phyloP scores from a whole-genome alignment of 2,113 vertebrate species.

The Cyanistes caeruleus region DNA sequence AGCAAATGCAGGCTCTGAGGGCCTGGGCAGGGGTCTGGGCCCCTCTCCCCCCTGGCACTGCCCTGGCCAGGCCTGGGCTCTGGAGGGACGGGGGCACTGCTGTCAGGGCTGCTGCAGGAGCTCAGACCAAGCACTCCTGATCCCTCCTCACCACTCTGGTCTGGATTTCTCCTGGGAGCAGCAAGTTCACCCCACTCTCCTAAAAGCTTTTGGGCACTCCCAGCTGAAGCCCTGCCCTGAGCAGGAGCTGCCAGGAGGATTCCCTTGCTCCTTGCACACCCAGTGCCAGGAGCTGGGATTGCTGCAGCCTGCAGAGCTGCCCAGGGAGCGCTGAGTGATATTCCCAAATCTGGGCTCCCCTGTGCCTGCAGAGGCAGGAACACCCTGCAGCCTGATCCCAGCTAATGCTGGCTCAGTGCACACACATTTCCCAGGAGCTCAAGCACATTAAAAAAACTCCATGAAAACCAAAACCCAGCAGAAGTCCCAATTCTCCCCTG shows the following conservation, averaged over 20 bases:
- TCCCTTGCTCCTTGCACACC: not conserved
- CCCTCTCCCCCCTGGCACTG: not conserved
- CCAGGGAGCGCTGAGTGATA: fast-evolving
- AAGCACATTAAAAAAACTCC: not conserved
- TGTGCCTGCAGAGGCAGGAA: not conserved
- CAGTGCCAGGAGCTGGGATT: not conserved
- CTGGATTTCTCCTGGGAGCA: not conserved
- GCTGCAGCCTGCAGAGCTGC: not conserved
- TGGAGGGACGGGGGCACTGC: not conserved
- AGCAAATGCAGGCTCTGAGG: fast-evolving
- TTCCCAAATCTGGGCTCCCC: not conserved
- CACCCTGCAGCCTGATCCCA: not conserved
- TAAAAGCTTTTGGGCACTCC: fast-evolving
- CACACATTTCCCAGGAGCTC: not conserved
- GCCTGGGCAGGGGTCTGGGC: too few species aligned
- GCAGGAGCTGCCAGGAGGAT: not conserved
- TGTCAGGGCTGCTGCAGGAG: fast-evolving
- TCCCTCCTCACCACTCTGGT: not conserved
- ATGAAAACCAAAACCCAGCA: not conserved
- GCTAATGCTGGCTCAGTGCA: not conserved
- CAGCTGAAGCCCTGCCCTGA: not conserved
- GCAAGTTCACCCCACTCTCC: not conserved
- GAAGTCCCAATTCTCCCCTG: not conserved
- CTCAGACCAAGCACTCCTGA: fast-evolving
- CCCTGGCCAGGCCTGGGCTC: not conserved